Conservation (phyloP, 2,113 vertebrate species). For the Sapajus apella region DNA sequence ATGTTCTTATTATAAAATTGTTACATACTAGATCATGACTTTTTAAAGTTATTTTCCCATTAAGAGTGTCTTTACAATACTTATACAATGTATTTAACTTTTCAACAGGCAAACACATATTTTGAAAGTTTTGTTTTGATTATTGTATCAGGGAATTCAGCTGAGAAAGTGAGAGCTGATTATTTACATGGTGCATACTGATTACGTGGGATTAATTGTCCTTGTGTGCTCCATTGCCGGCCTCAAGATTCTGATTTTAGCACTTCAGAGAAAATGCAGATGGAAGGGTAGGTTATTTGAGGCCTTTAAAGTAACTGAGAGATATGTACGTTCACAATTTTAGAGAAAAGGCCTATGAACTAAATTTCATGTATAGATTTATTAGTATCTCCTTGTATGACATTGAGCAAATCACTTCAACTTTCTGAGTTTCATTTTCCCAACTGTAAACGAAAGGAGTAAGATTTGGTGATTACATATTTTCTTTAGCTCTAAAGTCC, state of each 20-base stretch:
- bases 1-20: neutral
- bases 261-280: neutral
- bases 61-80: neutral
- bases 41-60: neutral
- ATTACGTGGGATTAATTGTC: neutral
- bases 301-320: neutral
- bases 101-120: constrained; percentile 7
- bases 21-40: neutral
- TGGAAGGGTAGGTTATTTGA: neutral
- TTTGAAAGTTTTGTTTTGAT: constrained; percentile 18
- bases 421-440: constrained; percentile 5
- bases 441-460: constrained; percentile 16
- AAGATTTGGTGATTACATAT: neutral
- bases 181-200: neutral
- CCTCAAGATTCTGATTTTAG: constrained; percentile 16
- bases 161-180: neutral
- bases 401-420: neutral
- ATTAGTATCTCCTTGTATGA: neutral
- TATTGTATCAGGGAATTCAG: constrained; percentile 5
- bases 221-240: neutral
- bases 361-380: constrained; percentile 6
- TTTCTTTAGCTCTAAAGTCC: neutral
- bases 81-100: neutral
- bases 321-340: neutral
- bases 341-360: neutral